Base-by-base conservation (phyloP, 1,140 invertebrate genomes). In the Drosophila subpulchrella region DNA sequence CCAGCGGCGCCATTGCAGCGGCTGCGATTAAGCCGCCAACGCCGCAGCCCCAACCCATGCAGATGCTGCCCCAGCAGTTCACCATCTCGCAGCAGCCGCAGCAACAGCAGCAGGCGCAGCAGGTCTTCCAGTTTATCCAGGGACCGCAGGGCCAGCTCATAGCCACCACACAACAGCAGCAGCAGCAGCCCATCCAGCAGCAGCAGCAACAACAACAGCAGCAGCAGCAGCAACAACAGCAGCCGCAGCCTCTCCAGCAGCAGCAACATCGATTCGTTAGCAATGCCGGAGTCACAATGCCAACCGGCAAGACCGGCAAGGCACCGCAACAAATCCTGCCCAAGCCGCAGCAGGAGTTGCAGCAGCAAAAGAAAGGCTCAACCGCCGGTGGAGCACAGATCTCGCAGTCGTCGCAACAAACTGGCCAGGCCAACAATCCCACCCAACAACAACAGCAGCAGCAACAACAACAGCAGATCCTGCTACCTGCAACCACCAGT, bases 111-210 rank as follows among this genome's bases (percentile, higher is more conserved):
- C 46, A 41, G 36, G 42, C 74, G 11, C 90, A 90, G 65, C 90
- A 91, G 70, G 88, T 92, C 50, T 92, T 90, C 75, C 91, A 91
- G 73, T 91, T 92, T 48, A 92, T 91, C 46, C 91, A 91, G 72
- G 90, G 90, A 12, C 91, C 91, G 42, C 91, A 91, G 66, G 90
- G 90, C 36, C 90, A 91, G 75, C 74, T 91, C 4, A 91, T 91
- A 61, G 91, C 91, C 39, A 88, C 91, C 57, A 56, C 85, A 24
- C 73, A 60, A 24, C 73, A 78, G 50, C 60, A 62, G 38, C 46
- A 68, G 15, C 57, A 73, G n/a, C 57, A 73, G 20, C 85, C 63
- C 42, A 62, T 30, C 36, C 75, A 76, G 39, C 80, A 81, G 50
- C 65, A 71, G 51, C 56, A 57, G 12, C 27, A 27, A 8, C 39